A percentile compares a stretch with the other conserved stretches of the same genome.
Conservation (phyloP, 1,140 invertebrate species). For the Sycophaga agraensis region DNA sequence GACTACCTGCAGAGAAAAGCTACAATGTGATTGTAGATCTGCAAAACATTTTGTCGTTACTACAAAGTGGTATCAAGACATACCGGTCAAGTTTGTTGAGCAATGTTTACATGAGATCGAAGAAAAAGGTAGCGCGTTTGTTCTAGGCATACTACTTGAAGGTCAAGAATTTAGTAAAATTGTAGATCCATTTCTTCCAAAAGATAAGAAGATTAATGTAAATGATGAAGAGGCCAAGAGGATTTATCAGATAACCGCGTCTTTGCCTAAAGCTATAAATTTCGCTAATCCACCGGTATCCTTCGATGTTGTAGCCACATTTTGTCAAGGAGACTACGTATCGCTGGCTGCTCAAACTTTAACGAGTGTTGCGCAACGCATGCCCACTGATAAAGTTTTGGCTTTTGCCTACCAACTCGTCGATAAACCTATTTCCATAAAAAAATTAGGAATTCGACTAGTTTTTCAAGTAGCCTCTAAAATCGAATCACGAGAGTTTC, state of each 20-base stretch:
- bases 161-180: slow-evolving; percentile 1
- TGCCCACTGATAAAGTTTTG: not conserved
- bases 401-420: slow-evolving; percentile 2
- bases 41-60: not conserved
- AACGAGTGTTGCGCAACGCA: not conserved
- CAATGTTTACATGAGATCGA: not conserved
- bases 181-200: not conserved
- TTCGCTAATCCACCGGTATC: slow-evolving; percentile 11
- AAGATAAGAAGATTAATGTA: not conserved
- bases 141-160: slow-evolving; percentile 15
- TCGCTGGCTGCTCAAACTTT: not conserved
- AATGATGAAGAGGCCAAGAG: not conserved
- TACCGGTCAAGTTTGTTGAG: slow-evolving; percentile 5
- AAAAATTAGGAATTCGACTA: slow-evolving; percentile 11
- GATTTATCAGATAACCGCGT: not conserved
- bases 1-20: not conserved
- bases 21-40: not conserved
- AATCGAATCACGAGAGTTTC: not conserved
- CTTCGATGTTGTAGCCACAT: not conserved
- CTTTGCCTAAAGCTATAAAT: slow-evolving; percentile 1
- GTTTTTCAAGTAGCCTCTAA: not conserved
- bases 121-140: not conserved
- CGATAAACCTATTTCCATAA: slow-evolving; percentile 3
- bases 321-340: slow-evolving; percentile 11
- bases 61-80: slow-evolving; percentile 12